Evolutionary conservation across 53 echinoderm and acorn worm genomes (phyloP), one percentile per base, ranked within the genome.

Genomic region (Glandiceps talaboti): DNA sequence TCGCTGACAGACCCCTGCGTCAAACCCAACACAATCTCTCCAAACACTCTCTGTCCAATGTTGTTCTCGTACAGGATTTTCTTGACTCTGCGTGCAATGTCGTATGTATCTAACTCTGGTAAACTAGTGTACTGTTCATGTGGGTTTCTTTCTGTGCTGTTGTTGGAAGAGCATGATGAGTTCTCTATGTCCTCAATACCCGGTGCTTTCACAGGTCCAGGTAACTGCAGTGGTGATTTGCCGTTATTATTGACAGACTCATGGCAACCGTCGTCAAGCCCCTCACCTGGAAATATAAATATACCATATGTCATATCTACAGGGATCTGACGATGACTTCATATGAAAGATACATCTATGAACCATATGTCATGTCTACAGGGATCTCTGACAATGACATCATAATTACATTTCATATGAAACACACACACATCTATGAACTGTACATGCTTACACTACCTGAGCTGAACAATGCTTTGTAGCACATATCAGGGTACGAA

Each of bases 1-100:
- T 99, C 99, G 81, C 99, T 99, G 32, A 99, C 99, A 1, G 99
- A 99, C 0, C 99, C 99, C 82, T 99, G 99, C n/a, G 99, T 99
- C 79, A 99, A 80, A n/a, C 99, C 99, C 25, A 99, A 85, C 28
- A 99, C 99, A 28, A 91, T 87, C 80, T 99, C 99, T 30, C 99
- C 99, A 79, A 99, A 99, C 28, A 93, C 91, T 77, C 91, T 99
- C 90, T 99, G 99, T 25, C 99, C 99, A 6, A 99, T 83, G 29
- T 91, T 91, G 28, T 99, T 88, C 85, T 94, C 89, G 80, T 94
- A 91, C 1, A 99, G 90, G 31, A 99, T 88, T 30, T 83, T 89
- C 79, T 99, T 99, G 32, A 94, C 94, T 83, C 93, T 93, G 33
- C 94, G 86, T 0, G 99, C 90, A 31, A 99, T 82, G 77, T 94